Percentiles rank a stretch among this genome's conserved stretches.
Evolutionary conservation across 2,113 vertebrate genomes (phyloP).

Genomic region (Catharus minimus): DNA sequence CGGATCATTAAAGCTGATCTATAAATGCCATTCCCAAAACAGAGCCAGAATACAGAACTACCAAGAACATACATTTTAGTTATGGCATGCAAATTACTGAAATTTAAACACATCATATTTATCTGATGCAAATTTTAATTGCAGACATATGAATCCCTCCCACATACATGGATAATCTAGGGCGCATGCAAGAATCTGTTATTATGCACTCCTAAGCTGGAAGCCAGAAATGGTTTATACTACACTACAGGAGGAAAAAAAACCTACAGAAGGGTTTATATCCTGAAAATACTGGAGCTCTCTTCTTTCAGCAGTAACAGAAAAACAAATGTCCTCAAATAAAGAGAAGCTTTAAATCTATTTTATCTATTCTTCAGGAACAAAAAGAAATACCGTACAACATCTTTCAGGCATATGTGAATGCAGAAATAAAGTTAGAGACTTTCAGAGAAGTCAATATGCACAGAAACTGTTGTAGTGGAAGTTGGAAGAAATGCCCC

Average conservation of each 20-base stretch:
- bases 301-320: background rate
- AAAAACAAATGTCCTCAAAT: background rate
- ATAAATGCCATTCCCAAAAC: slow-evolving; percentile 23
- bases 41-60: background rate
- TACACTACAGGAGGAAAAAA: background rate
- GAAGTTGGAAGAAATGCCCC: slow-evolving; percentile 44
- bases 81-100: background rate
- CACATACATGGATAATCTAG: slow-evolving; percentile 26
- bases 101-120: slow-evolving; percentile 1
- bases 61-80: background rate
- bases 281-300: background rate
- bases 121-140: slow-evolving; percentile 55
- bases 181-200: slow-evolving; percentile 10
- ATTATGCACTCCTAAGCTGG: slow-evolving; percentile 17
- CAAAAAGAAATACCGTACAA: background rate
- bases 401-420: background rate
- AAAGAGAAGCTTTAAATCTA: background rate
- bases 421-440: slow-evolving; percentile 52
- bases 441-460: background rate
- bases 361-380: background rate
- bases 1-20: slow-evolving; percentile 11
- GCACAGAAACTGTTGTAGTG: background rate
- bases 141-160: slow-evolving; percentile 29
- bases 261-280: background rate
- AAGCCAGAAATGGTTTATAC: slow-evolving; percentile 28